These are phyloP conservation scores for Dicrurus megarhynchus DNA, from an alignment of 2,113 vertebrate species.

Conservation along the genomic window DNA sequence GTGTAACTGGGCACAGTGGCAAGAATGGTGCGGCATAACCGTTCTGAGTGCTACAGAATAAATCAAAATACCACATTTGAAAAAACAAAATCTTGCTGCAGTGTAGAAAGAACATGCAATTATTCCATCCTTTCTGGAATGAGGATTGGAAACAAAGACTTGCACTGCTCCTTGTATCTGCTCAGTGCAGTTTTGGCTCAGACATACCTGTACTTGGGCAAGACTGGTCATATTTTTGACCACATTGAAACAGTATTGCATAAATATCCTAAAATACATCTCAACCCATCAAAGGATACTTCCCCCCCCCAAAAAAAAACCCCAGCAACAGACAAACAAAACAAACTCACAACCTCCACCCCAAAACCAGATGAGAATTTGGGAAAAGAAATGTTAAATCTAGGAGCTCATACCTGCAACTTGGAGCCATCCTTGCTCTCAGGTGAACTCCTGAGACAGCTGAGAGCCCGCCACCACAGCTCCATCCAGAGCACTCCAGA, in stretches of 20 bases:
- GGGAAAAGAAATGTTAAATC: not conserved
- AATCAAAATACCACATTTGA: not conserved
- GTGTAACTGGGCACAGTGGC: not conserved
- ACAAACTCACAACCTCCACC: not conserved
- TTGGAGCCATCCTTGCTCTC: not conserved
- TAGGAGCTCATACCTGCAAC: not conserved
- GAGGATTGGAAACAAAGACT: not conserved
- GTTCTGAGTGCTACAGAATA: not conserved
- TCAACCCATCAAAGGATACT: not conserved
- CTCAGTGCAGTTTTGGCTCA: not conserved
- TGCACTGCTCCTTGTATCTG: not conserved
- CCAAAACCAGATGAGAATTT: not conserved
- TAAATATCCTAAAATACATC: not conserved
- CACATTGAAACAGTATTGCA: not conserved
- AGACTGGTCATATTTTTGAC: not conserved
- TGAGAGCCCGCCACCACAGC: not conserved
- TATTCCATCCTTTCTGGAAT: not conserved
- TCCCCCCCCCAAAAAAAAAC: rapidly evolving
- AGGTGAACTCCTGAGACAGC: not conserved
- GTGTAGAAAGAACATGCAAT: not conserved
- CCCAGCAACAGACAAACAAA: not conserved
- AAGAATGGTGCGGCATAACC: not conserved
- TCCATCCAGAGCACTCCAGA: not conserved
- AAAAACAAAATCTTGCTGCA: not conserved
- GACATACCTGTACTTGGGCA: not conserved